A percentile compares a stretch with the other conserved stretches of the same genome.
Evolutionary conservation across 2,888 invertebrate genomes (phyloP).

Genomic region (Colostygia pectinataria): DNA sequence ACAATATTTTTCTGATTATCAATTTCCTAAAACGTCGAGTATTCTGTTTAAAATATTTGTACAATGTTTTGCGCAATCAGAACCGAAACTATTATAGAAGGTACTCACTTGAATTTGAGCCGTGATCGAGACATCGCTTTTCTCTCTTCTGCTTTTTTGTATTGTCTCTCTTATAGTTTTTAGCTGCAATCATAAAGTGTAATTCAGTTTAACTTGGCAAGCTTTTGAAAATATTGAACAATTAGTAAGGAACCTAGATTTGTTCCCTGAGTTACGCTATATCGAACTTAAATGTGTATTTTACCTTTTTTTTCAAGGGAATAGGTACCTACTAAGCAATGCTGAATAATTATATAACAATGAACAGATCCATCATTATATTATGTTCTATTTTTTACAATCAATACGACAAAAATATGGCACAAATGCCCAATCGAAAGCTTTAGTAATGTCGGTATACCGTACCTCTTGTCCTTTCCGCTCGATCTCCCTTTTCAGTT

Average conservation of each 20-base stretch:
- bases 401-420: not conserved
- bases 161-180: conserved; percentile 37
- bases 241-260: conserved; percentile 3
- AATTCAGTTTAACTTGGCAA: not conserved
- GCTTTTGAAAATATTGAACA: no score
- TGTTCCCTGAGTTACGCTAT: conserved; percentile 8
- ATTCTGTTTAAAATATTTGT: conserved; percentile 2
- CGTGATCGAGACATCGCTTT: conserved; percentile 43
- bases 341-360: no score
- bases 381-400: no score
- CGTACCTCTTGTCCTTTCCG: conserved; percentile 48
- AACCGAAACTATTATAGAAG: not conserved
- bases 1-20: conserved; percentile 53
- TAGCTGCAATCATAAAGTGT: conserved; percentile 40
- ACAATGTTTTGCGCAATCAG: not conserved
- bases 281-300: not conserved
- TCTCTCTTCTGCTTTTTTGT: conserved; percentile 39
- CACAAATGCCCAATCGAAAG: not conserved
- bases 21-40: conserved; percentile 46
- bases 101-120: conserved; percentile 48
- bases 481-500: conserved; percentile 45
- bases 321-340: no score
- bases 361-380: no score
- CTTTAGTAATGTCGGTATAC: not conserved
- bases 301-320: no score